Base-by-base conservation (phyloP, 2,888 invertebrate genomes). In the Sminthurides aquaticus region DNA sequence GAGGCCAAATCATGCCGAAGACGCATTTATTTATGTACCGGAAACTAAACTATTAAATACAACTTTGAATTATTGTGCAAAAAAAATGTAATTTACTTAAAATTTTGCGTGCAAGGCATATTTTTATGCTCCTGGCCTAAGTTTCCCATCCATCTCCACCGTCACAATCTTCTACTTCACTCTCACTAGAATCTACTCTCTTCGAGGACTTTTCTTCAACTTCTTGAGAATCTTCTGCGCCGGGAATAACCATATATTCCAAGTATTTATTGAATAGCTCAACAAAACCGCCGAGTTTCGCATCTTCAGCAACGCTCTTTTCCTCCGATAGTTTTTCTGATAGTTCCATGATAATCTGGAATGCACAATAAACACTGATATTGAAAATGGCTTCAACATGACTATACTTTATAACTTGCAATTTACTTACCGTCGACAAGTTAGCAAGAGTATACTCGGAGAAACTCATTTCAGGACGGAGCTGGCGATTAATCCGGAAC, bases 91-190 rank as follows among this genome's bases (percentile, higher is more conserved):
- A n/a, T n/a, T n/a, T n/a, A n/a, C n/a, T n/a, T n/a, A n/a, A n/a
- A n/a, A n/a, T n/a, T n/a, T n/a, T n/a, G n/a, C n/a, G n/a, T n/a
- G n/a, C n/a, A n/a, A n/a, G n/a, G n/a, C n/a, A n/a, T n/a, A n/a
- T n/a, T n/a, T n/a, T n/a, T n/a, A n/a, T n/a, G n/a, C n/a, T n/a
- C n/a, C n/a, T n/a, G n/a, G n/a, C n/a, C n/a, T 34, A 34, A 11
- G 43, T 27, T 26, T 60, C 60, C 60, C 60, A 60, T 26, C 60
- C 60, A 60, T 60, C 60, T 5, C 60, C 60, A 26, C 5, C 49
- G 25, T 27, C 26, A n/a, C n/a, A 60, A 15, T 52, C 60, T 3
- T 60, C 60, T 11, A 34, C 59, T 25, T 43, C 48, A 43, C 5
- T 18, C 26, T 24, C 49, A 43, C 26, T 22, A 28, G 20, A n/a